These are phyloP conservation scores for Lipophrys pholis DNA, from an alignment of 2,113 vertebrate species.

Conservation along the genomic window DNA sequence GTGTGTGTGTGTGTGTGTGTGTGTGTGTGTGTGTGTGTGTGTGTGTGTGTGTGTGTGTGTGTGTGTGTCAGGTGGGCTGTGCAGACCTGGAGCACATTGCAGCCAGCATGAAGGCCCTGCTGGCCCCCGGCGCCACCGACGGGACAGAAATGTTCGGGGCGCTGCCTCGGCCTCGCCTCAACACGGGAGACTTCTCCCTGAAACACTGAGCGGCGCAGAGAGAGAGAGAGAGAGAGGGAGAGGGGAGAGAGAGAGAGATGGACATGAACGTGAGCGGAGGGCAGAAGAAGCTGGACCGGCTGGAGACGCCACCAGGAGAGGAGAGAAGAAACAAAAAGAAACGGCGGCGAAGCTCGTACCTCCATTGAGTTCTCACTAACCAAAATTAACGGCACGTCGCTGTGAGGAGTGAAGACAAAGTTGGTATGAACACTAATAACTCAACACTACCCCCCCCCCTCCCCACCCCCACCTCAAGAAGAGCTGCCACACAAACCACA, in stretches of 20 bases:
- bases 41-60: neutral
- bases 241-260: neutral
- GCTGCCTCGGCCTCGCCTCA: slow-evolving; percentile 90
- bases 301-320: too few relatives aligned
- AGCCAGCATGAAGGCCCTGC: slow-evolving; percentile 92
- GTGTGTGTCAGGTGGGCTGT: slow-evolving; percentile 82
- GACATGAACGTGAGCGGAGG: neutral
- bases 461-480: neutral
- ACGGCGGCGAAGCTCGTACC: slow-evolving; percentile 50
- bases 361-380: slow-evolving; percentile 72
- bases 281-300: slow-evolving; percentile 6
- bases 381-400: slow-evolving; percentile 54
- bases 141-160: slow-evolving; percentile 93
- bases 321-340: slow-evolving; percentile 15
- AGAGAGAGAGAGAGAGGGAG: neutral
- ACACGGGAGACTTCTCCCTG: slow-evolving; percentile 92
- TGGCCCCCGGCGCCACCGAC: slow-evolving; percentile 88
- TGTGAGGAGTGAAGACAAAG: slow-evolving; percentile 50
- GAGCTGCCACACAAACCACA: slow-evolving; percentile 22
- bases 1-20: too few relatives aligned
- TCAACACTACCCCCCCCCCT: slow-evolving; percentile 43
- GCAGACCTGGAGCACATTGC: slow-evolving; percentile 93
- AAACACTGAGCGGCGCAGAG: slow-evolving; percentile 76
- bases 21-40: too few relatives aligned
- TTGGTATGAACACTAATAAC: slow-evolving; percentile 60